Evolutionary conservation across 2,113 vertebrate species (phyloP), one percentile per base, ranked within the genome.

Genomic region (Tringa solitaria): DNA sequence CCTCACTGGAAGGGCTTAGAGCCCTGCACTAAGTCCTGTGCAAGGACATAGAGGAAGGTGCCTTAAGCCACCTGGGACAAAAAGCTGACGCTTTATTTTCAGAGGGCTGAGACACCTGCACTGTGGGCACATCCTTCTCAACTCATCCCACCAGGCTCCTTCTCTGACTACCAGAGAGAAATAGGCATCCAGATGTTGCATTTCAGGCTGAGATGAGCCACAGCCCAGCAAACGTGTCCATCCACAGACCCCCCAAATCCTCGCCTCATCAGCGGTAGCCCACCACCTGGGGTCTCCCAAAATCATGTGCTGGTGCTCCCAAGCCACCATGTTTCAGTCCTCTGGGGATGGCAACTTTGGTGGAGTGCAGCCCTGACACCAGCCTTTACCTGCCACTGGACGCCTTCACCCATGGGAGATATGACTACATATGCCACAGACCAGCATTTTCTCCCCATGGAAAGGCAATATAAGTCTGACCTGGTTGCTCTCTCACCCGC

Each of bases 391-490:
- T 14, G 9, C 22, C 23, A 10, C 54, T 39, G 57, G 59, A 43
- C 43, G 33, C 4, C 19, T 3, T 1, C 0, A 0, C 14, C 33
- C 0, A 0, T 28, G 77, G 24, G 43, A 72, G 53, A 50, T 0
- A 4, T 53, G 68, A 22, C 45, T 3, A 7, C 27, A 27, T 4
- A 4, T 2, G 1, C 14, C 73, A 69, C 0, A 0, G 73, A 26
- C 12, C 56, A 59, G 22, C 59, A 32, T 39, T 56, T 79, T 82
- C 57, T 56, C 45, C 61, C 0, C 0, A 53, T 10, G 18, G 80
- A 93, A 92, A 60, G 33, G 37, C 4, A 2, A 37, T 37, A 64
- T 65, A 85, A 90, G 54, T 43, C 65, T 65, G 48, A 35, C 14
- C 32, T 0, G 0, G 21, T 33, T 85, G 70, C 53, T 93, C 51